Conservation (phyloP, 2,113 vertebrate species). For the Chamaetylas fuelleborni region DNA sequence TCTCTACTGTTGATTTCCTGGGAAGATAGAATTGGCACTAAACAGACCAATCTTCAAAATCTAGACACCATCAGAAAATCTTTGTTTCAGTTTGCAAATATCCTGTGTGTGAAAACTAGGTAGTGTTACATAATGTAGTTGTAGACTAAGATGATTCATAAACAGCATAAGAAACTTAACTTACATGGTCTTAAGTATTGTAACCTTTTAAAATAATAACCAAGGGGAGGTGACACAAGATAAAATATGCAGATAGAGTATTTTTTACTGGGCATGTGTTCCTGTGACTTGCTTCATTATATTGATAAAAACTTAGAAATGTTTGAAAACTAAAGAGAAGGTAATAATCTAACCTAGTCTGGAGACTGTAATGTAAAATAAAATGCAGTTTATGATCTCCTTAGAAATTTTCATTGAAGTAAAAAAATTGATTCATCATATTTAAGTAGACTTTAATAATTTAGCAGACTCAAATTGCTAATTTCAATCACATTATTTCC, state of each 20-base stretch:
- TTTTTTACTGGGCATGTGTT: constrained; percentile 30
- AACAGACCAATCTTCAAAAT: not conserved
- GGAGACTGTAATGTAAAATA: constrained; percentile 9
- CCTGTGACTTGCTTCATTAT: constrained; percentile 60
- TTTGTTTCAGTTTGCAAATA: not conserved
- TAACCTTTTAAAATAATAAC: constrained; percentile 42
- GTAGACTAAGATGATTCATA: not conserved
- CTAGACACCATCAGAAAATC: not conserved
- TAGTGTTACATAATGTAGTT: not conserved
- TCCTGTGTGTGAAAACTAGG: not conserved
- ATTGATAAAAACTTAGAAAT: not conserved
- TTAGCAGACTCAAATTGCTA: constrained; percentile 24
- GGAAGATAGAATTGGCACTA: not conserved
- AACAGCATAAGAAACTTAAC: not conserved
- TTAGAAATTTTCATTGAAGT: not conserved
- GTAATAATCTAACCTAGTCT: not conserved
- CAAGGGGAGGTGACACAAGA: constrained; percentile 9
- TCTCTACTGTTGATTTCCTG: not conserved
- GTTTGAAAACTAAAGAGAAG: constrained; percentile 12
- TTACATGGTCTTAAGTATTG: not conserved
- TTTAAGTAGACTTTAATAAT: constrained; percentile 18
- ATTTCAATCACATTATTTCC: constrained; percentile 8
- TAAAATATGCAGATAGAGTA: constrained; percentile 27
- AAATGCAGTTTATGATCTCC: constrained; percentile 26
- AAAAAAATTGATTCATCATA: not conserved